Percentiles rank a stretch among this genome's conserved stretches.
Conservation (phyloP, 2,113 vertebrate species). For the Dipodomys merriami region DNA sequence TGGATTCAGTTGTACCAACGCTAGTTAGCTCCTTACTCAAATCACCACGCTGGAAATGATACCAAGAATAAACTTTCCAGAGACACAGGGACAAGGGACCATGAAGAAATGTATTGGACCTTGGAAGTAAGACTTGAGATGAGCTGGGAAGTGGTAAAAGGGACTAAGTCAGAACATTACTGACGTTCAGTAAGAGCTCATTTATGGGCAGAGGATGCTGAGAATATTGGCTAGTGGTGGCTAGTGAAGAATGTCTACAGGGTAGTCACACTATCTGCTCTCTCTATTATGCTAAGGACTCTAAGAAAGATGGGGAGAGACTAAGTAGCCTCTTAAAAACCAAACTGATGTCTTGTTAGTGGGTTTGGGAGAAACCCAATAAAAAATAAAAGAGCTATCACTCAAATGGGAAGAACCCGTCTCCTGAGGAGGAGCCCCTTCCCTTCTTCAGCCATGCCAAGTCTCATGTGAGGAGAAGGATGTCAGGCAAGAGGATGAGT, state of each 20-base stretch:
- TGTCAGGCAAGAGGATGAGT: no score
- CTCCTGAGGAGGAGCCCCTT: background rate
- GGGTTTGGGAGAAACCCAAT: background rate
- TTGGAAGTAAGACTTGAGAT: slow-evolving; percentile 37
- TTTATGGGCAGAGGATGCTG: background rate
- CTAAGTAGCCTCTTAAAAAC: background rate
- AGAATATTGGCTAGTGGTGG: background rate
- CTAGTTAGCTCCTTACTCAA: no score
- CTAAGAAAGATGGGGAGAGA: background rate
- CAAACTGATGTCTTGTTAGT: background rate
- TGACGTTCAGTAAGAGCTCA: background rate
- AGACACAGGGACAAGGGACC: rapidly evolving
- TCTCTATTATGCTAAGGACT: background rate
- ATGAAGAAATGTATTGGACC: background rate
- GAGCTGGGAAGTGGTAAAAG: background rate
- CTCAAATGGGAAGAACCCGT: background rate
- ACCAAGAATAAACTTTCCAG: background rate
- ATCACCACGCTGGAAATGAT: rapidly evolving
- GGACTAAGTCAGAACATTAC: background rate
- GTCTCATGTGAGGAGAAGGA: rapidly evolving
- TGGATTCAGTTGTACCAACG: background rate
- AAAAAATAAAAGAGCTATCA: background rate
- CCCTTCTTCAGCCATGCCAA: background rate
- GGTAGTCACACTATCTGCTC: background rate
- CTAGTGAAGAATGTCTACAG: background rate